Evolutionary conservation across 2,797 vertebrate genomes (phyloP).

Genomic region (Choloepus didactylus): DNA sequence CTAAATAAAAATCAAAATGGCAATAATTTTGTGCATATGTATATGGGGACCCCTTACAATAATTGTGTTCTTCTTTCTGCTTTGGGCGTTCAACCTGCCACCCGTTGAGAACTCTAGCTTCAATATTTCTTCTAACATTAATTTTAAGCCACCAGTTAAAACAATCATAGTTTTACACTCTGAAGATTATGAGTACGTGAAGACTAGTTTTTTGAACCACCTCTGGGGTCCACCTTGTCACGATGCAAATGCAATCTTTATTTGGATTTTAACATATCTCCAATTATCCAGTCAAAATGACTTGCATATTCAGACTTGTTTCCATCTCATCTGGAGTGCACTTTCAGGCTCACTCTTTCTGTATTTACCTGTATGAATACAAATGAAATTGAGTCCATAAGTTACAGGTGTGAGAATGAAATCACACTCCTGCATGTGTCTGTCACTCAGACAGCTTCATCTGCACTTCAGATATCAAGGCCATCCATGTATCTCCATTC

Average conservation of each 20-base stretch:
- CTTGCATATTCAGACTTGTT: constrained; percentile 84
- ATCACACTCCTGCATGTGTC: constrained; percentile 65
- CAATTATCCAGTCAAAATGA: constrained; percentile 84
- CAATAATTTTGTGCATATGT: not conserved
- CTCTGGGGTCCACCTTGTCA: constrained; percentile 79
- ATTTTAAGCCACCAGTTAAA: constrained; percentile 77
- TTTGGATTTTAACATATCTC: constrained; percentile 87
- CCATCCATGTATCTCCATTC: not conserved
- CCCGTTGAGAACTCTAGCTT: not conserved
- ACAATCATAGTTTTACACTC: constrained; percentile 76
- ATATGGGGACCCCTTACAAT: not conserved
- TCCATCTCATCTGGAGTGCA: constrained; percentile 78
- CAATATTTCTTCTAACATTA: constrained; percentile 78
- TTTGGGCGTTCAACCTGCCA: not conserved
- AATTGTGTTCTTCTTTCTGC: not conserved
- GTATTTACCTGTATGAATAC: constrained; percentile 67
- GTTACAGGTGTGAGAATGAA: constrained; percentile 72
- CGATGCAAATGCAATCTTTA: constrained; percentile 86
- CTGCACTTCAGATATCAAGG: constrained; percentile 74
- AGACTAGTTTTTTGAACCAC: constrained; percentile 80
- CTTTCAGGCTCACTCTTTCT: constrained; percentile 58
- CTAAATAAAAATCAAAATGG: not conserved
- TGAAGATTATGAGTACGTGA: constrained; percentile 77
- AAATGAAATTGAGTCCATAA: constrained; percentile 67
- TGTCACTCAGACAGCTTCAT: constrained; percentile 68